Evolutionary conservation across 2,797 vertebrate genomes (phyloP).

Genomic region (Neostethus bicornis): DNA sequence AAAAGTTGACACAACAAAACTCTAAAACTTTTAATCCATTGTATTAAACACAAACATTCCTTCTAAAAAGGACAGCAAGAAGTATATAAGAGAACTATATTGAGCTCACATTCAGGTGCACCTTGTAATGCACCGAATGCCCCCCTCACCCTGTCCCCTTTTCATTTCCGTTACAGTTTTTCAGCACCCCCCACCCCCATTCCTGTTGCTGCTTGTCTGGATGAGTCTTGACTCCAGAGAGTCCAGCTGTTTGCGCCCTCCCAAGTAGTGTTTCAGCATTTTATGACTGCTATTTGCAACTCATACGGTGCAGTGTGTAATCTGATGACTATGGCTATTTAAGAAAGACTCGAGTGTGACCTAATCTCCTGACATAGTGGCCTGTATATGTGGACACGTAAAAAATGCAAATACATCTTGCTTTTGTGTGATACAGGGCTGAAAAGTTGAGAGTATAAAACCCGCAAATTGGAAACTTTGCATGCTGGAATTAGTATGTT

Average conservation of each 20-base stretch:
- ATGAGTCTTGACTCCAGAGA: slow-evolving; percentile 73
- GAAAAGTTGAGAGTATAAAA: slow-evolving; percentile 6
- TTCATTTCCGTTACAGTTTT: slow-evolving; percentile 58
- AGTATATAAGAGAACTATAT: slow-evolving; percentile 9
- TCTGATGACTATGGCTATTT: slow-evolving; percentile 79
- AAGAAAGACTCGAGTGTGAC: slow-evolving; percentile 63
- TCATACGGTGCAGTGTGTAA: slow-evolving; percentile 75
- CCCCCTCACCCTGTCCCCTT: slow-evolving; percentile 38
- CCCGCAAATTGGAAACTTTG: slow-evolving; percentile 24
- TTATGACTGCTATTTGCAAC: slow-evolving; percentile 83
- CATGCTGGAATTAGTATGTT: too few relatives aligned
- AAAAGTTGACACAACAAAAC: too few relatives aligned
- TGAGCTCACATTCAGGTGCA: slow-evolving; percentile 65
- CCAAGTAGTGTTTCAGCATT: slow-evolving; percentile 79
- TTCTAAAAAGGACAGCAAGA: slow-evolving; percentile 15
- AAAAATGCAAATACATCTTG: slow-evolving; percentile 25
- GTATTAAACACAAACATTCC: not conserved
- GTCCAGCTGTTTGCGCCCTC: slow-evolving; percentile 82
- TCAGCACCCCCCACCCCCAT: slow-evolving; percentile 24
- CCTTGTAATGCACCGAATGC: slow-evolving; percentile 54
- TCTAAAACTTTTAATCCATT: not conserved
- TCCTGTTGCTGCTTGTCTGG: slow-evolving; percentile 76
- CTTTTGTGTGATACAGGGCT: slow-evolving; percentile 6
- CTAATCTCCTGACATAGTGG: slow-evolving; percentile 60
- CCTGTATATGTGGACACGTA: slow-evolving; percentile 26